Base-by-base conservation (phyloP, 1,140 invertebrate genomes). In the Drosophila ogumai region DNA sequence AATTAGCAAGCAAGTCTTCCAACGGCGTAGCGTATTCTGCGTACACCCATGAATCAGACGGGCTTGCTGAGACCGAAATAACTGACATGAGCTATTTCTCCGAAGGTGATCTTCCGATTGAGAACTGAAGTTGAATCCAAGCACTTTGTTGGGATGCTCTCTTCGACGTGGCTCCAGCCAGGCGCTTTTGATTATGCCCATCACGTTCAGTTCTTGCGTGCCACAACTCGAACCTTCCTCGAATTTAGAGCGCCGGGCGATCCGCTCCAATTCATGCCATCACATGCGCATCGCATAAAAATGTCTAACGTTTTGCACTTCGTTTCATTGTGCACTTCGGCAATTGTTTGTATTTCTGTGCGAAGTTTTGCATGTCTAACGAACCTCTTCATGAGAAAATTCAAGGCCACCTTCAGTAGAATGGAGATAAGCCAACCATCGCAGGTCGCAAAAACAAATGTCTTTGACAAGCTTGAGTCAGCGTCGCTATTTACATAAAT, bases 231-330 rank as follows among this genome's bases (percentile, higher is more conserved):
- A 64, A 38, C 44, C 34, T 12, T 66, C n/a, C 12, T 12, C 10
- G 32, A 52, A 54, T 71, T 52, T 5, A 34, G 25, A 44, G 49
- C 40, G 38, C 13, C 13, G 34, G 25, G 34, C 22, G 12, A 44
- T 22, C 58, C 44, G 36, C 44, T 63, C 55, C 15, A 36, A 28
- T 36, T 75, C 41, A 80, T 86, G 84, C 67, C 81, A 32, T 58
- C 65, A 79, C 84, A 86, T 86, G 56, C 50, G 38, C 79, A 71
- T 75, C 38, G 44, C 66, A 77, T 78, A 82, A 87, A 85, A 59
- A 61, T 68, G 60, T 57, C 38, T 60, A 66, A 68, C 43, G 63
- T 55, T 67, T 69, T 49, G 46, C 52, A 57, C 34, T 76, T 34
- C 25, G 12, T 34, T 50, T 12, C 38, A 50, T 58, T 67, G 52